Base-by-base conservation (phyloP, 2,888 invertebrate species). In the Galerucella pusilla region DNA sequence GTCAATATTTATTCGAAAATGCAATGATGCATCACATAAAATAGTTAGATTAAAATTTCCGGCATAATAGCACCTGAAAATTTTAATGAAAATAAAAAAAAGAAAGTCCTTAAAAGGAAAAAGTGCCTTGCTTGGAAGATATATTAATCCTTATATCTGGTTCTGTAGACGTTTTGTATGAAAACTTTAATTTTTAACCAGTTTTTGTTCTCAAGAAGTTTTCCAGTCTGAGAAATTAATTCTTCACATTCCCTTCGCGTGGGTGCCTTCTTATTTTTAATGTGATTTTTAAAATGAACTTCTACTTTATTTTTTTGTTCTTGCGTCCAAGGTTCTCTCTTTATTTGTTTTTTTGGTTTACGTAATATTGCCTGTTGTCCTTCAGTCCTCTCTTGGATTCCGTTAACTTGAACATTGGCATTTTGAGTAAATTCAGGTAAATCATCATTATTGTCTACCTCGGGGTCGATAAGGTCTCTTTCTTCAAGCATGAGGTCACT, bases 141-240 rank as follows among this genome's bases (percentile, higher is more conserved):
- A 28, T 28, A 28, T 28, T 28, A 28, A 28, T 28, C 28, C 28
- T 46, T 10, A 46, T 10, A 46, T 46, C 2, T 46, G 11, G 11
- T 46, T 46, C 11, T 46, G 35, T 71, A 66, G 10, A 42, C 16
- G 46, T 73, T 73, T 57, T 73, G 73, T 28, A 73, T 25, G 14
- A 52, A 73, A 7, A 73, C 73, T 63, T 73, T 68, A 9, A 73
- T 67, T 68, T 73, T 73, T 10, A 42, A 7, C 73, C 73, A 68
- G 11, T 46, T n/a, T 42, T 73, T 73, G 35, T 73, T 73, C 2
- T 49, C 16, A 10, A 73, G 61, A 6, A 73, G 14, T 9, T 49
- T 16, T 16, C 61, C 16, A 52, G 61, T 12, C 52, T 52, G 45
- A 11, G 14, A 5, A n/a, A 16, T 12, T 46, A 73, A 16, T 7